A percentile compares a stretch with the other conserved stretches of the same genome.
Evolutionary conservation across 2,113 vertebrate species (phyloP).

Genomic region (Labeo catla): DNA sequence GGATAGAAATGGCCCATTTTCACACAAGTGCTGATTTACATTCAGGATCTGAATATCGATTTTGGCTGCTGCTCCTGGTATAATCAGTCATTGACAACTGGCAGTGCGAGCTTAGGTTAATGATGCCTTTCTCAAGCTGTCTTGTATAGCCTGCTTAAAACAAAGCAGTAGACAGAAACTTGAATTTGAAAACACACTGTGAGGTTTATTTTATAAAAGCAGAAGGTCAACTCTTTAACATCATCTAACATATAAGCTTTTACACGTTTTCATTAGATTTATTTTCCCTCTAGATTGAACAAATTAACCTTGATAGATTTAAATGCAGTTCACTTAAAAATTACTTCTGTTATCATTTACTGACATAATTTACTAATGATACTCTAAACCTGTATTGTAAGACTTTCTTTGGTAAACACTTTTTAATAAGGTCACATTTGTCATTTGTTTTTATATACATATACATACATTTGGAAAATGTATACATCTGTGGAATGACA

Average conservation of each 20-base stretch:
- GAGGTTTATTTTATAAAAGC: neutral
- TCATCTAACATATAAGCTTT: neutral
- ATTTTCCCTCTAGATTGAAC: neutral
- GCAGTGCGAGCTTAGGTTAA: neutral
- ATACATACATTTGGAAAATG: too few relatives aligned
- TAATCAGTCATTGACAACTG: slow-evolving; percentile 7
- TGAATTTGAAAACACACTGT: neutral
- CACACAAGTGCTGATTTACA: slow-evolving; percentile 16
- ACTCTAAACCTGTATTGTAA: neutral
- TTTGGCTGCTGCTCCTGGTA: slow-evolving; percentile 3
- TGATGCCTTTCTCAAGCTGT: slow-evolving; percentile 12
- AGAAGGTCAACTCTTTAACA: neutral
- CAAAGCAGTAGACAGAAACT: neutral
- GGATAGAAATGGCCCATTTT: neutral
- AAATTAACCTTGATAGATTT: neutral
- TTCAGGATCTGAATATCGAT: slow-evolving; percentile 1
- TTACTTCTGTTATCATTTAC: neutral
- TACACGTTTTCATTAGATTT: neutral
- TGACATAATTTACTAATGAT: neutral
- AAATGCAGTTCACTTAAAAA: neutral
- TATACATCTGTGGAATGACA: too few relatives aligned
- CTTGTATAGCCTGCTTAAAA: neutral
- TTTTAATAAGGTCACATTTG: too few relatives aligned
- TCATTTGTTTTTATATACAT: too few relatives aligned
- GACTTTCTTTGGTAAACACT: neutral